Evolutionary conservation across 2,113 vertebrate species (phyloP), one percentile per base, ranked within the genome.

Genomic region (Scophthalmus maximus): DNA sequence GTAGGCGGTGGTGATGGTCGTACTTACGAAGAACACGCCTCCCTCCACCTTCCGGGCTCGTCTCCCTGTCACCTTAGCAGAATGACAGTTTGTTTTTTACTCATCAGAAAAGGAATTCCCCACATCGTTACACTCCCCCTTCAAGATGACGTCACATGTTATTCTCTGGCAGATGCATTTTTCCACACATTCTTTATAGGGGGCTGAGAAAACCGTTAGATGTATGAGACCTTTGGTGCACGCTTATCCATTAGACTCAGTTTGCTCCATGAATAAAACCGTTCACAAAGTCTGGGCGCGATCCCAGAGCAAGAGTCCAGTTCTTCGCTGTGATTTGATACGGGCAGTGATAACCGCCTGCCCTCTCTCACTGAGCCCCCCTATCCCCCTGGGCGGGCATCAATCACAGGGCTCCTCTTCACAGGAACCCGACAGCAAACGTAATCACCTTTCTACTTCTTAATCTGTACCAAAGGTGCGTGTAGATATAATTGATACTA

Each of bases 21-120:
- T 94, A 94, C 94, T 94, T 91, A 94, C 94, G 55, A 94, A 94
- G 79, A 93, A 94, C 64, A 94, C 70, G 84, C 81, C 93, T 92
- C 94, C 94, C 62, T 94, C 94, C 92, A 94, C 94, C 88, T 94
- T 94, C 89, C 94, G 91, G 89, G 82, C 68, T 72, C 88, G 89
- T 90, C 94, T 92, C 61, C 87, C 89, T 80, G 89, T 83, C 83
- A 92, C 91, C 94, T 94, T 92, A 32, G 91, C 82, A 92, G 67
- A 93, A 91, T 64, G 52, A 94, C 75, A 94, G 69, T 86, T 87
- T 80, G 73, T 62, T 4, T 85, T 91, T 76, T 78, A 88, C 30
- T 87, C 23, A 79, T 50, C 62, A 59, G 6, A 34, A 30, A 40
- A 9, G 3, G 18, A 1, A 29, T 25, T 56, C 25, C 12, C 1